phyloP scores from a whole-genome alignment of 2,888 invertebrate species.

The Erynnis tages region DNA sequence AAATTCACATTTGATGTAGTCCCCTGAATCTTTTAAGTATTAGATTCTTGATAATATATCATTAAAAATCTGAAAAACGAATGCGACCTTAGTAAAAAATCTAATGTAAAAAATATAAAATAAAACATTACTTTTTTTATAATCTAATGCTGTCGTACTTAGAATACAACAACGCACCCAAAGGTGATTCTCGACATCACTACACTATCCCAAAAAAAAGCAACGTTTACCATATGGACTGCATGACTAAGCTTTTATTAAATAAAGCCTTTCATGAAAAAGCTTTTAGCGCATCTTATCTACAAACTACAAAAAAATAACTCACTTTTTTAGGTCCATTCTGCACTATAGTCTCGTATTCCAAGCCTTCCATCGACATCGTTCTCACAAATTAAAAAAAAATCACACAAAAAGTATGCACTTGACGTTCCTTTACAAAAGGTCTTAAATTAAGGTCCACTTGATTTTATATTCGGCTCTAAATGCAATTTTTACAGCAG shows the following conservation, averaged over 20 bases:
- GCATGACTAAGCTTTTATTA: conserved; percentile 20
- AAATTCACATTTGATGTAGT: no score
- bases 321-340: conserved; percentile 85
- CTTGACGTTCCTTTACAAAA: conserved; percentile 10
- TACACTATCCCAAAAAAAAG: background rate
- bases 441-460: conserved; percentile 7
- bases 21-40: no score
- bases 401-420: conserved; percentile 57
- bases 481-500: conserved; percentile 17
- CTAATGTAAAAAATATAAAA: no score
- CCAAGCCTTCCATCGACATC: conserved; percentile 83
- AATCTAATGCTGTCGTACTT: no score
- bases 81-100: no score
- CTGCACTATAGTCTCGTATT: conserved; percentile 84
- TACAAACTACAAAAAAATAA: conserved; percentile 37
- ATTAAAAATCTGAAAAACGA: no score
- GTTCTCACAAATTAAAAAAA: conserved; percentile 56
- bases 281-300: no score
- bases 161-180: background rate
- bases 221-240: background rate
- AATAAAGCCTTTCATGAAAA: background rate
- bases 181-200: background rate
- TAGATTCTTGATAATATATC: no score
- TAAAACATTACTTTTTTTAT: no score
- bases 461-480: conserved; percentile 13